phyloP scores from a whole-genome alignment of 2,888 invertebrate genomes.

The Caenorhabditis plicata region DNA sequence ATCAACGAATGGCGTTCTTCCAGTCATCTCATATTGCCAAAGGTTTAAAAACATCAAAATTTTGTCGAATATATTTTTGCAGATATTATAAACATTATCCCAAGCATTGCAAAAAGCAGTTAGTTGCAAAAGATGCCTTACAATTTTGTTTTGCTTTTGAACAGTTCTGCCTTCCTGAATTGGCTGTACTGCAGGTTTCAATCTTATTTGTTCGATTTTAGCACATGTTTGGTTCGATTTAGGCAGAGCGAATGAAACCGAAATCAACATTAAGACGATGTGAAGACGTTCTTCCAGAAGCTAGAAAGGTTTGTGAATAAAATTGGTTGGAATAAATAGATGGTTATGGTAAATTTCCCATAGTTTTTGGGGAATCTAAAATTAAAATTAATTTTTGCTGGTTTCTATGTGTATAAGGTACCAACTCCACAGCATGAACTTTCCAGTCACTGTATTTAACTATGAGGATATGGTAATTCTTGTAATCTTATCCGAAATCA shows the following conservation, averaged over 20 bases:
- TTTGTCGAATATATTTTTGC: no score
- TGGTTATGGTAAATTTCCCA: no score
- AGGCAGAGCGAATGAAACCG: no score
- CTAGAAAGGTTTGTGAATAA: constrained; percentile 46
- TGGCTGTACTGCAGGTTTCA: not conserved
- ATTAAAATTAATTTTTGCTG: no score
- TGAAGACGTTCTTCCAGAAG: constrained; percentile 49
- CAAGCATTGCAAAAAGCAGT: constrained; percentile 27
- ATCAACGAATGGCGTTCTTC: constrained; percentile 37
- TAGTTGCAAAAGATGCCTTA: constrained; percentile 16
- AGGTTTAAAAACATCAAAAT: no score
- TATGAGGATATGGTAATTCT: no score
- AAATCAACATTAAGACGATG: constrained; percentile 39
- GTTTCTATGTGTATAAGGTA: no score
- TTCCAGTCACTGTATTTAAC: no score
- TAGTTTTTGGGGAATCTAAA: no score
- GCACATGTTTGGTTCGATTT: no score
- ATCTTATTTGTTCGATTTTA: not conserved
- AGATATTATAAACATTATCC: constrained; percentile 44
- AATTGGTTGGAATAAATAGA: constrained; percentile 1
- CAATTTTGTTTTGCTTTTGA: constrained; percentile 51
- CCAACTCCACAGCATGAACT: no score
- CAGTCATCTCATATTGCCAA: constrained; percentile 43
- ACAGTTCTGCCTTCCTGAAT: constrained; percentile 44
- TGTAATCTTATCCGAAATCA: no score